phyloP scores from a whole-genome alignment of 2,797 vertebrate genomes.

The Tadarida brasiliensis region DNA sequence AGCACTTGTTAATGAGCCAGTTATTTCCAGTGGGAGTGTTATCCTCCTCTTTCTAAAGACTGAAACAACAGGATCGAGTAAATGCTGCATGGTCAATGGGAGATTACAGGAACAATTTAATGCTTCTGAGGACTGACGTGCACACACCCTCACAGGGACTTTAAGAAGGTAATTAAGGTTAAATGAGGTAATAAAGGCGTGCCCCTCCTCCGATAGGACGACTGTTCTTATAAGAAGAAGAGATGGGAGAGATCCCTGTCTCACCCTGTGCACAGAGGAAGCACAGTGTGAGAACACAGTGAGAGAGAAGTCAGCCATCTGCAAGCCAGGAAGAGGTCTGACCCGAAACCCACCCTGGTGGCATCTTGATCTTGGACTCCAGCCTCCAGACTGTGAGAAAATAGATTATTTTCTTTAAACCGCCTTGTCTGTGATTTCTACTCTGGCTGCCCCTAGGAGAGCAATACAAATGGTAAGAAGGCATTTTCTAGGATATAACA shows the following conservation, averaged over 20 bases:
- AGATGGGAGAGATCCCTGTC: background rate
- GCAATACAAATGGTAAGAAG: background rate
- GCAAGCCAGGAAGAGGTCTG: background rate
- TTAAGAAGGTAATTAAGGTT: background rate
- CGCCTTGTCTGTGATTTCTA: background rate
- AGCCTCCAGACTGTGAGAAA: background rate
- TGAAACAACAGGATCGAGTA: background rate
- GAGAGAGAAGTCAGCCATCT: background rate
- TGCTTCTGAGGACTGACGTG: background rate
- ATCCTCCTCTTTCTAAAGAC: background rate
- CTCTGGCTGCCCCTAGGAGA: background rate
- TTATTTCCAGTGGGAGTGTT: background rate
- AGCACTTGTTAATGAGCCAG: background rate
- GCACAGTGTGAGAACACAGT: background rate
- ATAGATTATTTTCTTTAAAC: background rate
- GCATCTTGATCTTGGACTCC: background rate
- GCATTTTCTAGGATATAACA: background rate
- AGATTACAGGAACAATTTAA: background rate
- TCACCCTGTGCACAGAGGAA: background rate
- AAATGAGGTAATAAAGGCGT: background rate
- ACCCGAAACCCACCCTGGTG: background rate
- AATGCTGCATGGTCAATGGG: background rate
- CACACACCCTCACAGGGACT: background rate
- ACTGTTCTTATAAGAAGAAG: background rate
- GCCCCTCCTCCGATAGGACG: fast-evolving